phyloP scores from a whole-genome alignment of 2,797 vertebrate genomes.

The Chelon auratus region DNA sequence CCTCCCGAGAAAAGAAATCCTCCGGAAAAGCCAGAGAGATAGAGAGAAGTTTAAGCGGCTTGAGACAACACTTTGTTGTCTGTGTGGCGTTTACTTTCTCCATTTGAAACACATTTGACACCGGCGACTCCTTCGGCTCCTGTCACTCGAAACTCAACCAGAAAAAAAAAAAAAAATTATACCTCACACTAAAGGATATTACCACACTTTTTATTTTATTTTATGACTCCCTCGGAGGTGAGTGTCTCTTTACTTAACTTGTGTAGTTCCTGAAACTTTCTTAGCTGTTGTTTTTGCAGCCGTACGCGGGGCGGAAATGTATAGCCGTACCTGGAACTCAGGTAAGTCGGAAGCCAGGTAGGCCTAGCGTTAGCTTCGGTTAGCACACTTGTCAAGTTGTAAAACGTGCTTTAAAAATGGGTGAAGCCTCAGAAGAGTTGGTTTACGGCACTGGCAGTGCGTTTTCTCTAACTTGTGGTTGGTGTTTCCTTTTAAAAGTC shows the following conservation, averaged over 20 bases:
- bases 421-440: not conserved
- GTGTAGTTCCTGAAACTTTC: constrained; percentile 60
- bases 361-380: constrained; percentile 54
- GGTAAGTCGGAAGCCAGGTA: constrained; percentile 77
- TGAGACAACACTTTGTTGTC: constrained; percentile 12
- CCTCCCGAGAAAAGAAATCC: not conserved
- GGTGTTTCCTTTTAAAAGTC: not conserved
- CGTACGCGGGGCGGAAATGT: constrained; percentile 71
- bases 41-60: constrained; percentile 54
- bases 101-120: constrained; percentile 6
- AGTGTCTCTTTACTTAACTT: constrained; percentile 24
- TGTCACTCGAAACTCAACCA: constrained; percentile 42
- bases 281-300: not conserved
- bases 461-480: not conserved
- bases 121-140: constrained; percentile 23
- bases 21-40: not conserved
- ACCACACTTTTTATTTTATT: not conserved
- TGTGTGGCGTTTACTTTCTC: constrained; percentile 14
- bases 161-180: not conserved
- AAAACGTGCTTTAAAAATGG: not conserved
- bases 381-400: constrained; percentile 23
- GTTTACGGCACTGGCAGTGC: not conserved
- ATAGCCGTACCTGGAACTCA: constrained; percentile 76
- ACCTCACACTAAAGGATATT: constrained; percentile 41
- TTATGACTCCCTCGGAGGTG: constrained; percentile 41